phyloP scores from a whole-genome alignment of 2,113 vertebrate species.

The Alligator mississippiensis region DNA sequence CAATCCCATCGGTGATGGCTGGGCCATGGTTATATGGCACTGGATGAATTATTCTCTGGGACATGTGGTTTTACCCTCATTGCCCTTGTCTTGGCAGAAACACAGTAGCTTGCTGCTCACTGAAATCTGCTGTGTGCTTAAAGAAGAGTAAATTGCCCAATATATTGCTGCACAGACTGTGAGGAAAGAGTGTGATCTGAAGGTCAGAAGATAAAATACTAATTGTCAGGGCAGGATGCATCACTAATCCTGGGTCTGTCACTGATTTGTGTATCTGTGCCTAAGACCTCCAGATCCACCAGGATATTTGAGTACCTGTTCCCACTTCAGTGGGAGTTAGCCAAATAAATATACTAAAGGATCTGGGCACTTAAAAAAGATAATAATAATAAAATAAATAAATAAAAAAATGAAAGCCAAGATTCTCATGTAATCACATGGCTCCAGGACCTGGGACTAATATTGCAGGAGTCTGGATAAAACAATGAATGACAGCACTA shows the following conservation, averaged over 20 bases:
- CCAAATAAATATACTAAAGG: too few relatives aligned
- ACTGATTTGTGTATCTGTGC: too few relatives aligned
- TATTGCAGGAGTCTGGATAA: background rate
- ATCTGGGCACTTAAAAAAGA: background rate
- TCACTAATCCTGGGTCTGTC: too few relatives aligned
- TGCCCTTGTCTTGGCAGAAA: accelerated
- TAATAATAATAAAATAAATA: too few relatives aligned
- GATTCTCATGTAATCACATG: background rate
- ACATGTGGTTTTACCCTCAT: too few relatives aligned
- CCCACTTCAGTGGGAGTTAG: too few relatives aligned
- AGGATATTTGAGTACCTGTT: too few relatives aligned
- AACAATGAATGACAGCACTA: background rate
- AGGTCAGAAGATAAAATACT: too few relatives aligned
- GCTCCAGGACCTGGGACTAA: background rate
- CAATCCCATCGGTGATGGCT: too few relatives aligned
- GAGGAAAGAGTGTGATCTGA: background rate
- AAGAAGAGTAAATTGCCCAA: background rate
- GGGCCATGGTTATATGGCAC: too few relatives aligned
- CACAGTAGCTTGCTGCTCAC: background rate
- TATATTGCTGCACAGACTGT: background rate
- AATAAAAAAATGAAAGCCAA: background rate
- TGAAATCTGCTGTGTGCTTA: background rate
- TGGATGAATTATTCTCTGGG: background rate
- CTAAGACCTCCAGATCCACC: too few relatives aligned
- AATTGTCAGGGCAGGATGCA: too few relatives aligned